Percentiles rank a stretch among this genome's conserved stretches.
phyloP scores from a whole-genome alignment of 2,888 invertebrate species.

The Campoplex nolae region DNA sequence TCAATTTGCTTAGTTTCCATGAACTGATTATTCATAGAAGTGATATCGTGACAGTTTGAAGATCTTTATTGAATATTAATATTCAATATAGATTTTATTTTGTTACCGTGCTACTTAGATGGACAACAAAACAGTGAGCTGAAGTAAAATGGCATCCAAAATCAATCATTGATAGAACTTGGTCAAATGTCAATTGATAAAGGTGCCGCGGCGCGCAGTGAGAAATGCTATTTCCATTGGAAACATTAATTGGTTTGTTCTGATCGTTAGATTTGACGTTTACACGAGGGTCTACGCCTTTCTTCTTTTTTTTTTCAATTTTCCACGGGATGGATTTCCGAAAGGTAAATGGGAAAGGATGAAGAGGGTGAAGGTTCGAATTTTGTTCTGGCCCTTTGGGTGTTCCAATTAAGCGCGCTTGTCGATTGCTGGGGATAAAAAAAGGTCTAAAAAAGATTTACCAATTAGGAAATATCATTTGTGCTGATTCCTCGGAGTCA shows the following conservation, averaged over 20 bases:
- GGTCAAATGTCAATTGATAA: neutral
- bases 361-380: conserved; percentile 9
- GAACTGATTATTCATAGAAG: neutral
- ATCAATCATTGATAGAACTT: neutral
- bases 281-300: neutral
- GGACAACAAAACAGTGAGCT: neutral
- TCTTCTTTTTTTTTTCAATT: conserved; percentile 40
- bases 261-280: conserved; percentile 38
- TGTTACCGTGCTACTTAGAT: neutral
- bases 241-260: conserved; percentile 54
- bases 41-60: neutral
- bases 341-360: conserved; percentile 1
- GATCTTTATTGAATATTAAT: neutral
- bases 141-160: neutral
- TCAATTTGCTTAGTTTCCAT: neutral
- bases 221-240: neutral
- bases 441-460: conserved; percentile 64
- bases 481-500: conserved; percentile 24
- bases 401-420: conserved; percentile 72
- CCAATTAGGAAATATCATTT: conserved; percentile 74
- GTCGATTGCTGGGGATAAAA: neutral
- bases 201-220: neutral
- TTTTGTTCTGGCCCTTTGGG: conserved; percentile 41
- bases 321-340: conserved; percentile 31
- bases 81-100: neutral